Evolutionary conservation across 2,113 vertebrate genomes (phyloP), one percentile per base, ranked within the genome.

Genomic region (Tyrannus savana): DNA sequence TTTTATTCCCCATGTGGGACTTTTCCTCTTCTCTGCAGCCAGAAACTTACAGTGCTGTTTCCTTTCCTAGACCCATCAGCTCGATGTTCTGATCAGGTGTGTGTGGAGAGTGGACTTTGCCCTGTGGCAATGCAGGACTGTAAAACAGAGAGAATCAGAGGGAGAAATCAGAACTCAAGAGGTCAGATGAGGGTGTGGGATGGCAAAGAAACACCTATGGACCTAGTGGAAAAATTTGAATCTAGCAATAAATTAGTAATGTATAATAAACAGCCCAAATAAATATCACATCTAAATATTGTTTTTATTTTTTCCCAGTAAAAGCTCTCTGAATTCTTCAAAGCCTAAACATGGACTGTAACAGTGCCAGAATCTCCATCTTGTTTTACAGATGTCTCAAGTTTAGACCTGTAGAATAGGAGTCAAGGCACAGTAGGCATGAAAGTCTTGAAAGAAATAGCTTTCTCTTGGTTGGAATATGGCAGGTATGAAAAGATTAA

Each of bases 281-380:
- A 58, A 47, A 9, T 69, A 49, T 23, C 30, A 47, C 19, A 50
- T 72, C 35, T 63, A 79, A 71, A 37, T 37, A 42, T 1, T 31
- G 12, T 24, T 13, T 9, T 39, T 19, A 49, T 15, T 4, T 14
- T 7, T 1, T 2, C 4, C 12, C 8, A 7, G 7, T 37, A 53
- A 67, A 39, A 14, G 18, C 5, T 25, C 25, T 68, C 21, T 64
- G 27, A 75, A 37, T 22, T 85, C 47, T 68, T 27, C 27, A 68
- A 89, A 77, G 31, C 31, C 56, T 49, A 27, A 66, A n/a, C 69
- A 50, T 11, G 49, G 79, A 19, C 10, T 28, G 27, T 44, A 49
- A 35, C 23, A 66, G 28, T 39, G 30, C 14, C 31, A 25, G 33
- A 37, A 47, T 55, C 19, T 79, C 42, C 19, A 25, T 59, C 19